A percentile compares a stretch with the other conserved stretches of the same genome.
phyloP scores from a whole-genome alignment of 2,113 vertebrate genomes.

The Anoura caudifer region DNA sequence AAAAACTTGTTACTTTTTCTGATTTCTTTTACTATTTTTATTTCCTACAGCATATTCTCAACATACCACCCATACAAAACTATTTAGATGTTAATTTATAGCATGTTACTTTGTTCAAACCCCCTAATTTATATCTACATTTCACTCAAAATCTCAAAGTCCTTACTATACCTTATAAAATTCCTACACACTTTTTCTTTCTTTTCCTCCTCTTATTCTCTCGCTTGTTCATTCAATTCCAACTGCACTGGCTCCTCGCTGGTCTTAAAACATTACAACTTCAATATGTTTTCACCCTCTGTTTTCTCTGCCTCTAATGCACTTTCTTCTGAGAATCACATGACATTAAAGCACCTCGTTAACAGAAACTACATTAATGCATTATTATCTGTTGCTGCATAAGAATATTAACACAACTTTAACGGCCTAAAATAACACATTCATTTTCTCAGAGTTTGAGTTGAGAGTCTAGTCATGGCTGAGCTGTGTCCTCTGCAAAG shows the following conservation, averaged over 20 bases:
- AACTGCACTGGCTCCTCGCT: not conserved
- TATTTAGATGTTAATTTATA: not conserved
- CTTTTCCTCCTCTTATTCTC: not conserved
- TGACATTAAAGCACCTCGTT: not conserved
- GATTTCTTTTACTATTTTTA: not conserved
- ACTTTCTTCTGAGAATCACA: not conserved
- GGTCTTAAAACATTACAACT: not conserved
- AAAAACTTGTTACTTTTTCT: not conserved
- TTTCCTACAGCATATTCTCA: not conserved
- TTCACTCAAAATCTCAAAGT: slow-evolving; percentile 3
- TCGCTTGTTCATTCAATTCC: not conserved
- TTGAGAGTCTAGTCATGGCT: not conserved
- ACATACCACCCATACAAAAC: not conserved
- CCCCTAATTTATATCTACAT: not conserved
- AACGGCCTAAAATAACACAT: not conserved
- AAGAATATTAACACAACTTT: not conserved
- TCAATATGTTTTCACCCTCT: not conserved
- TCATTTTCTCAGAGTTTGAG: not conserved
- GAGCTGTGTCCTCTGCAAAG: not conserved
- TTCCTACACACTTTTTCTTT: not conserved
- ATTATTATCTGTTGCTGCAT: not conserved
- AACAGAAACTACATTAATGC: not conserved
- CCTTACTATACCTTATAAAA: not conserved
- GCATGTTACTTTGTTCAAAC: not conserved
- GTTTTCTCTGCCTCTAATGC: not conserved